Conservation (phyloP, 2,888 invertebrate species). For the Oscheius onirici region DNA sequence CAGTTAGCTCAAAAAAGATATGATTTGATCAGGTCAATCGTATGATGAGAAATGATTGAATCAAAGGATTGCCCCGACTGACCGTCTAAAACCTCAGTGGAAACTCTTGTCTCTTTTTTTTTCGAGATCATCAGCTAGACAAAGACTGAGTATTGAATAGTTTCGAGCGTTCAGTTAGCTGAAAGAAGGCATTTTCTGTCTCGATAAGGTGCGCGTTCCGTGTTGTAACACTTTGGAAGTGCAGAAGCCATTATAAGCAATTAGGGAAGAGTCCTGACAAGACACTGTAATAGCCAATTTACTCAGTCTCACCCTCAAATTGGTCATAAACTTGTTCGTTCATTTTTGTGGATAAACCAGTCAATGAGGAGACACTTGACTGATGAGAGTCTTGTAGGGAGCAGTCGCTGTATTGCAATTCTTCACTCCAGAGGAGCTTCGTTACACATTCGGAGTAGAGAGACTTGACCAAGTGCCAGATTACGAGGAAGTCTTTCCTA, state of each 20-base stretch:
- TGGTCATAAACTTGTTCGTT: background rate
- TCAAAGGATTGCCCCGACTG: too few species aligned
- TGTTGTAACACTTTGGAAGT: constrained; percentile 30
- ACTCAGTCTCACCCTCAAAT: constrained; percentile 7
- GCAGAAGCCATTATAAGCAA: constrained; percentile 27
- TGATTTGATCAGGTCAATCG: background rate
- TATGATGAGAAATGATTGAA: background rate
- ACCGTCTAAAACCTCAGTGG: background rate
- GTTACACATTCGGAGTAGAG: constrained; percentile 69
- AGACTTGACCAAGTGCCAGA: constrained; percentile 52
- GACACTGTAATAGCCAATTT: constrained; percentile 26
- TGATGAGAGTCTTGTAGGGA: constrained; percentile 43
- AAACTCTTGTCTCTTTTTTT: background rate
- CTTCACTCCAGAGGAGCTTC: constrained; percentile 69
- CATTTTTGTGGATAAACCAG: too few species aligned
- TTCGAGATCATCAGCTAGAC: background rate
- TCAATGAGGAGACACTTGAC: background rate
- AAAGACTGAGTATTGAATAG: too few species aligned
- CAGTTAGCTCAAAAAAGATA: background rate
- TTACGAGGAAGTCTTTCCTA: constrained; percentile 54
- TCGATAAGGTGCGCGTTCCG: constrained; percentile 27
- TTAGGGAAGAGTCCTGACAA: constrained; percentile 19
- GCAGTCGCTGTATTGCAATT: constrained; percentile 59
- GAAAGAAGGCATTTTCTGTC: background rate
- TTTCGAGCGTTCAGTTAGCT: background rate